These are phyloP conservation scores for Riparia riparia DNA, from an alignment of 2,113 vertebrate genomes.

Conservation along the genomic window DNA sequence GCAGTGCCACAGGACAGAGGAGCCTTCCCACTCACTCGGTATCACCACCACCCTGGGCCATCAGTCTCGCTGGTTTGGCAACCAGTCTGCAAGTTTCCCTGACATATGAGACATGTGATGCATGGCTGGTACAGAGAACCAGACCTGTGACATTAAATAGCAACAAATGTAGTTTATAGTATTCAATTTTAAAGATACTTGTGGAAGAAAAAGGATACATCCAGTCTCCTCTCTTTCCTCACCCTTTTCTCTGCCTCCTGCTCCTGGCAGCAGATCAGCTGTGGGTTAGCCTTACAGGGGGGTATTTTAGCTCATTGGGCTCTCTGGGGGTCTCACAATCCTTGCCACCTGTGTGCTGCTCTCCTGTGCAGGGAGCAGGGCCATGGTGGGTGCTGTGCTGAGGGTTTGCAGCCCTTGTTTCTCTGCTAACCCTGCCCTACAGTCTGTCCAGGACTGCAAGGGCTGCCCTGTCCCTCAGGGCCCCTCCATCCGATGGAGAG, in stretches of 20 bases:
- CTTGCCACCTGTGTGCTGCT: fast-evolving
- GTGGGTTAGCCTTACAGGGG: not conserved
- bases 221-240: not conserved
- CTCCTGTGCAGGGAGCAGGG: not conserved
- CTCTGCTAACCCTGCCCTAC: not conserved
- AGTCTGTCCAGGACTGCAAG: fast-evolving
- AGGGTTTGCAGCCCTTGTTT: not conserved
- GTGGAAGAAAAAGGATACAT: not conserved
- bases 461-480: fast-evolving
- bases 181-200: not conserved
- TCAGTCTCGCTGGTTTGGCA: not conserved
- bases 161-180: not conserved
- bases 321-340: not conserved
- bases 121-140: not conserved
- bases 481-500: fast-evolving
- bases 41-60: not conserved
- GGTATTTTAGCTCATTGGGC: not conserved
- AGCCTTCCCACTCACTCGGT: fast-evolving
- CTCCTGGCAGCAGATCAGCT: not conserved
- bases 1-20: fast-evolving
- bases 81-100: not conserved
- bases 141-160: not conserved
- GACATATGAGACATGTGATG: not conserved
- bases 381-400: fast-evolving
- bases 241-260: not conserved